Base-by-base conservation (phyloP, 2,113 vertebrate species). In the Paracanthobrama guichenoti region DNA sequence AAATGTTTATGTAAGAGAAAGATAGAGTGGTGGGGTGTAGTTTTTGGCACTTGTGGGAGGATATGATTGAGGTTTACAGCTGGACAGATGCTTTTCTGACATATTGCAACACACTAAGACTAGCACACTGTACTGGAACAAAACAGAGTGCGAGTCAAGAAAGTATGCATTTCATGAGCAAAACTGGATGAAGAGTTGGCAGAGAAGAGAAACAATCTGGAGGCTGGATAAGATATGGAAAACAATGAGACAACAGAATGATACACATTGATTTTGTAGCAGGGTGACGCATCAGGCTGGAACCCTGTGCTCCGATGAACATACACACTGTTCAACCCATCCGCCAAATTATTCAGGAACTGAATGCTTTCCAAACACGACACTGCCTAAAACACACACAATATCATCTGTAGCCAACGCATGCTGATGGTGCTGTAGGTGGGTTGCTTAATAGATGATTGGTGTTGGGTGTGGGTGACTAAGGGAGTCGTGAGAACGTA, bases 401-500 rank as follows among this genome's bases (percentile, higher is more conserved):
- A 16, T 57, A 1, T 62, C 12, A 50, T 75, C 74, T 83, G 53
- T 62, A 83, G 81, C 71, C 86, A 79, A 75, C 69, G 64, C 83
- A 35, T 44, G 48, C 81, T 53, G 66, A 81, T 55, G 31, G 62
- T 78, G n/a, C 78, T 81, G 85, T 81, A 81, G 85, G 85, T 86
- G 84, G 85, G 14, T 81, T 78, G 73, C 69, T 55, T 82, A 79
- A 84, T 66, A 71, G 80, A 46, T 80, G 75, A 59, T 55, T 84
- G 48, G 44, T 66, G 77, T 74, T 72, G 64, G 46, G 80, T 80
- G 80, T 84, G 79, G 64, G 84, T 88, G 87, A 88, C 64, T 88
- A 81, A 86, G 31, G 31, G 64, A 82, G 81, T 88, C 87, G 82
- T 88, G 87, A 88, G 73, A 42, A 10, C 75, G n/a, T 59, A 66